Conservation (phyloP, 2,888 invertebrate species). For the Nemoura dubitans region DNA sequence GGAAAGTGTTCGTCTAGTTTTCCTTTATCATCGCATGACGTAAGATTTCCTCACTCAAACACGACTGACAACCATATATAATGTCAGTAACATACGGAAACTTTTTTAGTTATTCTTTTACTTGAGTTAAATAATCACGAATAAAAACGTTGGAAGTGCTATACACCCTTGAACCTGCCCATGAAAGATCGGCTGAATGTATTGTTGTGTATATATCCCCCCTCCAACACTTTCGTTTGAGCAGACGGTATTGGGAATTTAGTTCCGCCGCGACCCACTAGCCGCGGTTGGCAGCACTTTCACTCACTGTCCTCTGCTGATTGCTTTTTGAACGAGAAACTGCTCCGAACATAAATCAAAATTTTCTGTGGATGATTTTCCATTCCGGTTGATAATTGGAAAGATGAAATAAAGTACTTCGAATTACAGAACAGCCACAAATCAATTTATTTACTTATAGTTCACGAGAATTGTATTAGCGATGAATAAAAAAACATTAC, state of each 20-base stretch:
- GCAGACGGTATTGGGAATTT: slow-evolving; percentile 35
- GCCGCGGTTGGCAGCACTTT: background rate
- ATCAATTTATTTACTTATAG: no score
- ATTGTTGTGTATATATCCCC: slow-evolving; percentile 33
- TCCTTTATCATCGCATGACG: slow-evolving; percentile 32
- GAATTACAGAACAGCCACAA: no score
- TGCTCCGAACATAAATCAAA: no score
- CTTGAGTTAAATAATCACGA: slow-evolving; percentile 35
- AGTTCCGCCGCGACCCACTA: background rate
- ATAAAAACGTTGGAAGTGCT: slow-evolving; percentile 32
- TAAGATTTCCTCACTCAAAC: slow-evolving; percentile 30
- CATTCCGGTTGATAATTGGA: no score
- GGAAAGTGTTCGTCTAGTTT: slow-evolving; percentile 33
- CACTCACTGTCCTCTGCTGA: background rate
- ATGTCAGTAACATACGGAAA: slow-evolving; percentile 19
- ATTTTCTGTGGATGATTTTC: no score
- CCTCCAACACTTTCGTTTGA: slow-evolving; percentile 26
- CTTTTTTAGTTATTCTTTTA: slow-evolving; percentile 23
- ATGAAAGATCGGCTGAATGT: slow-evolving; percentile 39
- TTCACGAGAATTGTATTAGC: no score
- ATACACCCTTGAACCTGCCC: slow-evolving; percentile 46
- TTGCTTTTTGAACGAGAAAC: background rate
- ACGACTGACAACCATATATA: slow-evolving; percentile 24
- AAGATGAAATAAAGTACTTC: no score
- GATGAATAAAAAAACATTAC: no score